Conservation (phyloP, 2,888 invertebrate species). For the Noctuana brunneofusca region DNA sequence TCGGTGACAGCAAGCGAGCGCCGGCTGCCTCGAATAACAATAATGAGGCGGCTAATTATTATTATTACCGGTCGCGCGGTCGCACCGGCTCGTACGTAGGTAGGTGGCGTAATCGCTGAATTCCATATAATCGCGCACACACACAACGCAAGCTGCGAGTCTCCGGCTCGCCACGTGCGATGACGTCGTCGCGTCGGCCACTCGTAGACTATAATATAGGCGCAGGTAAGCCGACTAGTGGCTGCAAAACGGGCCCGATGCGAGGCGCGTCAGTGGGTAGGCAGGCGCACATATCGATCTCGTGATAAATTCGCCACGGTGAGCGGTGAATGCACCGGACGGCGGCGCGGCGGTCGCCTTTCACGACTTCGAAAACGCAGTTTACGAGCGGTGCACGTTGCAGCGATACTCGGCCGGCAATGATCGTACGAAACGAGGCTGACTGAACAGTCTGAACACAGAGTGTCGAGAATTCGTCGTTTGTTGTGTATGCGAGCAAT, state of each 20-base stretch:
- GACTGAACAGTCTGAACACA: background rate
- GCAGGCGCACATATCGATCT: conserved; percentile 64
- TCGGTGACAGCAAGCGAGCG: conserved; percentile 37
- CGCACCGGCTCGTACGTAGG: conserved; percentile 54
- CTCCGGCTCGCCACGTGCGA: conserved; percentile 63
- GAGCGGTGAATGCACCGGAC: conserved; percentile 76
- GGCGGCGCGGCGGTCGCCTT: too few relatives aligned
- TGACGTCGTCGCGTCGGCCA: conserved; percentile 53
- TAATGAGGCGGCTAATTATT: conserved; percentile 72
- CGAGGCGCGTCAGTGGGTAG: conserved; percentile 32
- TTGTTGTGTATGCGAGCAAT: conserved; percentile 25
- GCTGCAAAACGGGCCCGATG: conserved; percentile 5
- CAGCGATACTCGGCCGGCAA: conserved; percentile 3
- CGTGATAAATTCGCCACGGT: conserved; percentile 75
- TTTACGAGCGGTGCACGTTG: conserved; percentile 50
- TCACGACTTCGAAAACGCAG: conserved; percentile 67
- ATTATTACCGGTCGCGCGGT: conserved; percentile 64
- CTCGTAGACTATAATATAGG: conserved; percentile 46
- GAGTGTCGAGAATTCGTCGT: conserved; percentile 11
- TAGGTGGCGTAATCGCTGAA: conserved; percentile 74
- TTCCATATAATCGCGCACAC: conserved; percentile 65
- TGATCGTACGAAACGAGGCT: conserved; percentile 12
- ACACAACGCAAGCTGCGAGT: conserved; percentile 51
- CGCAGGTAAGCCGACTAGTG: conserved; percentile 50
- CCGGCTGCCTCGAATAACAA: conserved; percentile 58